These are phyloP conservation scores for Cyprinodon brontotheroides DNA, from an alignment of 2,113 vertebrate genomes.

Conservation along the genomic window DNA sequence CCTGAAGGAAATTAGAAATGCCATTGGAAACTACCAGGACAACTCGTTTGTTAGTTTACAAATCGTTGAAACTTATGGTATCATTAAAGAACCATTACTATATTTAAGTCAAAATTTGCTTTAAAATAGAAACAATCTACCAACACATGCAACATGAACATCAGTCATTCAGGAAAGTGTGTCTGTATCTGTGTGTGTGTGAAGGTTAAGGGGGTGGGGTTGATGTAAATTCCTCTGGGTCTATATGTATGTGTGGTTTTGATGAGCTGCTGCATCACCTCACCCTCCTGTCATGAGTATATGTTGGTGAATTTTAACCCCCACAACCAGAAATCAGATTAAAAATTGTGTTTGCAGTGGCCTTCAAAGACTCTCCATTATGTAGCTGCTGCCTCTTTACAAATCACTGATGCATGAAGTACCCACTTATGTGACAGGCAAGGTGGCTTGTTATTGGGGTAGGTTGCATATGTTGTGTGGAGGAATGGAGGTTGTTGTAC, in stretches of 20 bases:
- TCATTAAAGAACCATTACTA: conserved; percentile 79
- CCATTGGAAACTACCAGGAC: conserved; percentile 55
- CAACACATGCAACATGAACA: conserved; percentile 58
- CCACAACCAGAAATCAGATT: conserved; percentile 45
- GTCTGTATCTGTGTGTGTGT: background rate
- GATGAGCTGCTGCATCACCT: conserved; percentile 36
- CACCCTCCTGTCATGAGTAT: conserved; percentile 7
- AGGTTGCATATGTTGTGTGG: conserved; percentile 30
- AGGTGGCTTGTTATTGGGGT: conserved; percentile 1
- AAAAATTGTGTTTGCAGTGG: conserved; percentile 41
- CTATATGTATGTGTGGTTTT: conserved; percentile 27
- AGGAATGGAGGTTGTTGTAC: conserved; percentile 67
- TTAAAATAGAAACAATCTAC: conserved; percentile 74
- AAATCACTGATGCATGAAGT: conserved; percentile 67
- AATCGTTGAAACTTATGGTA: conserved; percentile 82
- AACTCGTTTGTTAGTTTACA: conserved; percentile 74
- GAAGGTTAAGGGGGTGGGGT: background rate
- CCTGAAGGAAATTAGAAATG: conserved; percentile 60
- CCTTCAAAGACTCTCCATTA: conserved; percentile 72
- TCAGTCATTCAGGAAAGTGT: conserved; percentile 42
- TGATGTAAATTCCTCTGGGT: conserved; percentile 19
- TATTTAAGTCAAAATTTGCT: conserved; percentile 72
- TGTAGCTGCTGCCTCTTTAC: conserved; percentile 64
- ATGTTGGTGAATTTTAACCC: conserved; percentile 34
- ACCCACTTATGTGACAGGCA: conserved; percentile 48